Percentiles rank a stretch among this genome's conserved stretches.
phyloP scores from a whole-genome alignment of 92 coral and sea anemone species.

The Paragorgia papillata region DNA sequence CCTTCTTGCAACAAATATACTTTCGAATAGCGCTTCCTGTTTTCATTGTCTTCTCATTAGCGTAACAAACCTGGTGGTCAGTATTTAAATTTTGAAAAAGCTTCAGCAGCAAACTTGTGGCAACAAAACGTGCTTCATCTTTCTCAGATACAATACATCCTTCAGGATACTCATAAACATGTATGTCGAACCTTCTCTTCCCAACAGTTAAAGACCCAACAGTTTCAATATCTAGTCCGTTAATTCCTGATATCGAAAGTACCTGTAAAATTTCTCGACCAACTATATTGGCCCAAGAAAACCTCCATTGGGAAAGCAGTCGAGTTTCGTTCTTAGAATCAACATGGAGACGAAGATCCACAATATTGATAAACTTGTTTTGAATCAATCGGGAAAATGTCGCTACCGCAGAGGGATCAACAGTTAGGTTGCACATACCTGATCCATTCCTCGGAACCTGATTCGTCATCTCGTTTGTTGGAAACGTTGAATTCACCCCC shows the following conservation, averaged over 20 bases:
- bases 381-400: not conserved
- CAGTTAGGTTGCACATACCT: not conserved
- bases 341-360: not conserved
- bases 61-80: constrained; percentile 1
- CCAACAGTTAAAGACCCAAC: not conserved
- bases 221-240: not conserved
- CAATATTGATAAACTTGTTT: not conserved
- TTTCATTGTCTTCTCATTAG: not conserved
- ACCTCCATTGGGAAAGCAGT: not conserved
- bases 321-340: not conserved
- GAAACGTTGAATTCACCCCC: not conserved
- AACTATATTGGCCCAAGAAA: not conserved
- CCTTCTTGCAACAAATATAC: not conserved
- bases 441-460: not conserved
- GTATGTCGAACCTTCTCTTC: not conserved
- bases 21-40: not conserved
- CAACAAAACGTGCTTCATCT: not conserved
- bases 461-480: not conserved
- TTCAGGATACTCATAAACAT: not conserved
- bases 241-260: not conserved
- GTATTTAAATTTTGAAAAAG: not conserved
- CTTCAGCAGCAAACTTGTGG: not conserved
- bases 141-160: too few relatives aligned
- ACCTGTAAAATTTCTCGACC: not conserved
- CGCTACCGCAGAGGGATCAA: not conserved